A percentile compares a stretch with the other conserved stretches of the same genome.
phyloP scores from a whole-genome alignment of 23 tunicate species.

The Styela clava region DNA sequence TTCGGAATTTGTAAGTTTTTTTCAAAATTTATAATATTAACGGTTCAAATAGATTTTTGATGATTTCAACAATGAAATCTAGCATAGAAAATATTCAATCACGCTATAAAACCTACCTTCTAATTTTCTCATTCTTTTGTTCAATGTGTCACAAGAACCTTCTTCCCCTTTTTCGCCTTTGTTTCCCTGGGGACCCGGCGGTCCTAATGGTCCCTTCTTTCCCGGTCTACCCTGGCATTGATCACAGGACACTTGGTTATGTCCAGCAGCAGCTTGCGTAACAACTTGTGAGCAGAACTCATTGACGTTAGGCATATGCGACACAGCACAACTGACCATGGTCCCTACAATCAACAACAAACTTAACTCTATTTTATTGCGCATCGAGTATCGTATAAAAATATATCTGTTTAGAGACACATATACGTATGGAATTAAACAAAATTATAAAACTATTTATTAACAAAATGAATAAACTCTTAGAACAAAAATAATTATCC shows the following conservation, averaged over 20 bases:
- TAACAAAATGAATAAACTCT: too few species aligned
- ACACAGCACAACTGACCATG: too few species aligned
- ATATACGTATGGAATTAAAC: too few species aligned
- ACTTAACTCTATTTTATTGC: too few species aligned
- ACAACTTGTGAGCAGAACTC: neutral
- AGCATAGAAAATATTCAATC: neutral
- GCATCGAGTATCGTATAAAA: too few species aligned
- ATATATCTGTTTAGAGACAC: too few species aligned
- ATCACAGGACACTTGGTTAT: neutral
- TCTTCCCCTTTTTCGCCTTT: neutral
- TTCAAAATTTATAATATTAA: neutral
- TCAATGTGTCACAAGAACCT: neutral
- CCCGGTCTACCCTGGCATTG: neutral
- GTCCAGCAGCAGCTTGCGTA: neutral
- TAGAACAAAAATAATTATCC: too few species aligned
- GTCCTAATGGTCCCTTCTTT: neutral
- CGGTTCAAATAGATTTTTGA: neutral
- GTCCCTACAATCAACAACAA: too few species aligned
- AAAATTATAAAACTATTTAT: too few species aligned
- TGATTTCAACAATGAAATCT: neutral
- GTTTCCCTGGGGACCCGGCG: neutral
- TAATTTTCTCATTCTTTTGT: neutral
- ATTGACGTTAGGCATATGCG: neutral
- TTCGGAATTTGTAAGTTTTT: neutral
- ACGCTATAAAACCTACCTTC: neutral